These are phyloP conservation scores for Clarias magur DNA, from an alignment of 2,113 vertebrate species.

Conservation along the genomic window DNA sequence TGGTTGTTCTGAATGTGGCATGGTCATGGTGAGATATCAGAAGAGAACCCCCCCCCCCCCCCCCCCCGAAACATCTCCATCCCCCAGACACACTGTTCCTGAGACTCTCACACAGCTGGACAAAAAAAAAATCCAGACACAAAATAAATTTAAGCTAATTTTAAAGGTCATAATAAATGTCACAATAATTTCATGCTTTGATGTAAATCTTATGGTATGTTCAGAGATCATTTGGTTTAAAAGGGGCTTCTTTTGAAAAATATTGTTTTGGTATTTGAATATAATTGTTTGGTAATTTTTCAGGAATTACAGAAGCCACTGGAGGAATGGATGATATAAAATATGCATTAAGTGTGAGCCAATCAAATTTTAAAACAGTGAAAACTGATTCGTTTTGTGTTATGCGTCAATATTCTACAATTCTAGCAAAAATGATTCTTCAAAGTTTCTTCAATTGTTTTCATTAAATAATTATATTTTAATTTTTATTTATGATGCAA, in stretches of 20 bases:
- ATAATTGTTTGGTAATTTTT: constrained; percentile 1
- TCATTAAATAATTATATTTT: background rate
- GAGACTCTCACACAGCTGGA: constrained; percentile 20
- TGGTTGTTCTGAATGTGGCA: constrained; percentile 14
- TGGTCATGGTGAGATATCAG: constrained; percentile 26
- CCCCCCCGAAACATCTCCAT: background rate
- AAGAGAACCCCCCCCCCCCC: too few relatives aligned
- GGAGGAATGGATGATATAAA: background rate
- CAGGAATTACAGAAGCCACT: background rate
- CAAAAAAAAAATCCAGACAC: constrained; percentile 24
- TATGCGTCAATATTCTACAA: background rate
- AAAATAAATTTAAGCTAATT: constrained; percentile 17
- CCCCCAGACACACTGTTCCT: background rate
- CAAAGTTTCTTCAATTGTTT: background rate
- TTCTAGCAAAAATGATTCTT: background rate
- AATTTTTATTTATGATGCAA: background rate
- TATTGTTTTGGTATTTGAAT: constrained; percentile 1
- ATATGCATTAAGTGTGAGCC: constrained; percentile 2
- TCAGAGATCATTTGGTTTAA: background rate
- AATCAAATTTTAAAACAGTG: constrained; percentile 22
- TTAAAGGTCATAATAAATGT: background rate
- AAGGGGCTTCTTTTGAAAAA: background rate
- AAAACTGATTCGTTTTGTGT: constrained; percentile 25
- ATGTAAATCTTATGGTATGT: background rate
- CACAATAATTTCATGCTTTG: background rate